Base-by-base conservation (phyloP, 2,113 vertebrate species). In the Eudyptes chrysolophus region DNA sequence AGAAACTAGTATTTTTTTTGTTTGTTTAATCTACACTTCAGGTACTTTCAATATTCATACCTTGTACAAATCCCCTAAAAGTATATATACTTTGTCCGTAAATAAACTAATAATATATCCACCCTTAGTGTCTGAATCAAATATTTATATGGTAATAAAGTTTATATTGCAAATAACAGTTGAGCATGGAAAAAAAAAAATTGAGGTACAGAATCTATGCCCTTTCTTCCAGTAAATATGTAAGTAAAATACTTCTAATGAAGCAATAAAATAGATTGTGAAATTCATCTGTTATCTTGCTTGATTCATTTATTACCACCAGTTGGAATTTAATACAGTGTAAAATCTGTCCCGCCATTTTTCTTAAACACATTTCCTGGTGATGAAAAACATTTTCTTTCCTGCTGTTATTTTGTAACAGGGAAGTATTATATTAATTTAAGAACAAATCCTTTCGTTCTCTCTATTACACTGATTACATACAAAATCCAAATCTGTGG, bases 371-470 rank as follows among this genome's bases (percentile, higher is more conserved):
- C 16, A 72, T 61, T 85, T 94, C 80, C 44, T 75, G 29, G 8
- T 77, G 54, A 87, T 95, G 44, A 84, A 96, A 92, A 79, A 3
- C 13, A 48, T 89, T 92, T 77, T n/a, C 26, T 82, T 94, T 69
- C 84, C 89, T 95, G 66, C 75, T 96, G 64, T 95, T 87, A 71
- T 90, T 93, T 77, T 92, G 29, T 82, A 91, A 76, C 15, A 84
- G 11, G 29, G 52, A 75, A 66, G 64, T 84, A 48, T n/a, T 90
- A 48, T 16, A 66, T 95, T 96, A 96, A 95, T 96, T 96, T 95
- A 89, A 96, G 79, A 95, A 80, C 10, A 94, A 96, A 97, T 93
- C 21, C 7, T 94, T 97, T 90, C 40, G 4, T 95, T 96, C 61
- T 92, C 36, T 80, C 38, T 88, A 69, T 96, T 95, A 89, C 26